Evolutionary conservation across 1,140 invertebrate species (phyloP), one percentile per base, ranked within the genome.

Genomic region (Chymomyza costata): DNA sequence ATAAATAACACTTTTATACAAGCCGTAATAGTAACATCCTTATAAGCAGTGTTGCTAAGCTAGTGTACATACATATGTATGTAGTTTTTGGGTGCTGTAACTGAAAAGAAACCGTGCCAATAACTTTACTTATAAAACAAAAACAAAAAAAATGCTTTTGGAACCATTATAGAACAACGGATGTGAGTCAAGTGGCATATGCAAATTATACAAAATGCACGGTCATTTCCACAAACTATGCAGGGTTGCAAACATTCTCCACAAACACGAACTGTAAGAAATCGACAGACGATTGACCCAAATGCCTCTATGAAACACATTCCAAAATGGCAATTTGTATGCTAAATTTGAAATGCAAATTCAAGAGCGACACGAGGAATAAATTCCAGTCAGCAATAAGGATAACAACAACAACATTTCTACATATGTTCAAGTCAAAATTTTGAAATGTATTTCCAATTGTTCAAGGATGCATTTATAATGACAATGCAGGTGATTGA

Each of bases 261-360:
- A 52, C 21, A 39, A 50, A 54, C 48, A 45, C 40, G n/a, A 44
- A 32, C 48, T 35, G 25, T 28, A 45, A 39, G 45, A 45, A 59
- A 71, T 66, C 71, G 62, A 39, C 62, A 59, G 56, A 58, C 51
- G 53, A 70, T 73, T 80, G 73, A 81, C 73, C 73, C 52, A 80
- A 68, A 80, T 73, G 71, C 19, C 56, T 47, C 30, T 34, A 34
- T 5, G 40, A 7, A 14, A 11, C 38, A 14, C n/a, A n/a, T n/a
- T n/a, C n/a, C 41, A 28, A 38, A 46, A 13, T 71, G 48, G 63
- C 73, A 80, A 80, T 80, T 80, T 73, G 60, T 80, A 80, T 80
- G 73, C 67, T 54, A 73, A 80, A 65, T 68, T 61, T 55, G n/a
- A 39, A 65, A 78, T 80, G 73, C 57, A 81, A 80, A 65, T 65